Base-by-base conservation (phyloP, 2,797 vertebrate species). In the Karalla daura region DNA sequence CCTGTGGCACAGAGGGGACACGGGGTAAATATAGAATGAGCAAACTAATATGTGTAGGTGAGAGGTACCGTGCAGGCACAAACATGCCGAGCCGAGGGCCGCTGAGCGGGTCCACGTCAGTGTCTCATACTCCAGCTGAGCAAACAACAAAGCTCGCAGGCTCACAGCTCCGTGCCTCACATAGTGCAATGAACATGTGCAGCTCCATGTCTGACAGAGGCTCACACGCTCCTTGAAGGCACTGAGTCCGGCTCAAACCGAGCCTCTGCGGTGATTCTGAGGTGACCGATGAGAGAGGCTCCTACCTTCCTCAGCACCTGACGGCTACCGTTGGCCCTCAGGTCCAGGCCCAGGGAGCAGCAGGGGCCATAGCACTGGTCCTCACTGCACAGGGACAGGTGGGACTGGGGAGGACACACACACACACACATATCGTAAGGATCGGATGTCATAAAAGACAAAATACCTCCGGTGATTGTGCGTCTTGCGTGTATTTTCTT, bases 341-440 rank as follows among this genome's bases (percentile, higher is more conserved):
- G 61, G 55, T 85, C 84, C 56, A 89, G 71, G 50, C 74, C 87
- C 2, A 83, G 76, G 28, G 93, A 93, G 37, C 94, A 95, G 85
- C 94, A 95, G 23, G 91, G 94, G 11, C 87, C 90, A 0, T 92
- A 93, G 83, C 94, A 94, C 76, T 93, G 93, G 35, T 94, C 93
- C 68, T 94, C 93, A 21, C 91, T 92, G 80, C 92, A 90, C 74
- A 94, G 84, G 24, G 92, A 94, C 70, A 94, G 74, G 71, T 91
- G 85, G 59, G 93, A 93, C 93, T 94, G 78, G 12, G 60, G 40
- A 23, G 52, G 17, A 77, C 6, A 80, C 2, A 52, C 10, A 45
- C n/a, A n/a, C n/a, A n/a, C n/a, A n/a, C n/a, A n/a, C n/a, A n/a
- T n/a, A n/a, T n/a, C n/a, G n/a, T n/a, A n/a, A n/a, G n/a, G n/a